Evolutionary conservation across 2,888 invertebrate species (phyloP).

Genomic region (Cephus sareptanus): DNA sequence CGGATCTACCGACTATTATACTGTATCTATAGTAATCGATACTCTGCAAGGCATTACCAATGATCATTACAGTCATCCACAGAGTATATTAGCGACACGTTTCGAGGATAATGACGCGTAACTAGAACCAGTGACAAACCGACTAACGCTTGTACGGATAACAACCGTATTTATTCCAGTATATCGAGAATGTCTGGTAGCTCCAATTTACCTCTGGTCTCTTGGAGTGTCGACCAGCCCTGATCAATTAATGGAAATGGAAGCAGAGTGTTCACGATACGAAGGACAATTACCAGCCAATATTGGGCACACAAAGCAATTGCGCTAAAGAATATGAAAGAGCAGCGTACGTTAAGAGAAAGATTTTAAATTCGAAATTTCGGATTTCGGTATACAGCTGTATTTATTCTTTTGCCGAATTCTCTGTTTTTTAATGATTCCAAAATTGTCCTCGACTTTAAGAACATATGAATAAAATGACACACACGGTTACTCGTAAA

Average conservation of each 20-base stretch:
- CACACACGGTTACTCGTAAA: too few species aligned
- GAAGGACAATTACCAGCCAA: not conserved
- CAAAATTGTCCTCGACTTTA: too few species aligned
- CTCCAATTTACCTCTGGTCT: not conserved
- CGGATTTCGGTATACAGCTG: not conserved
- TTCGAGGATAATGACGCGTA: not conserved
- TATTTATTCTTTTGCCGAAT: too few species aligned
- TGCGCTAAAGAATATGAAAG: not conserved
- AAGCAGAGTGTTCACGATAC: not conserved
- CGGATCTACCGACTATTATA: not conserved
- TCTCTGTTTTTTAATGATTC: too few species aligned
- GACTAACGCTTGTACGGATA: not conserved
- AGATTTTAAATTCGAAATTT: not conserved
- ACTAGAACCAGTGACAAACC: not conserved
- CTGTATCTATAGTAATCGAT: not conserved
- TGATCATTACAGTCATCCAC: not conserved
- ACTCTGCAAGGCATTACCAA: not conserved
- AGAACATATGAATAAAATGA: too few species aligned
- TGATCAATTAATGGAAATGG: not conserved
- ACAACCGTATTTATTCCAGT: not conserved
- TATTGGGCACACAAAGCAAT: not conserved
- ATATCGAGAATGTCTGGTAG: not conserved
- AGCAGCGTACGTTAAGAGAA: not conserved
- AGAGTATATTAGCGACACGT: not conserved
- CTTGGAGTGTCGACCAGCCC: not conserved